Conservation (phyloP, 2,113 vertebrate species). For the Myrmecophaga tridactyla region DNA sequence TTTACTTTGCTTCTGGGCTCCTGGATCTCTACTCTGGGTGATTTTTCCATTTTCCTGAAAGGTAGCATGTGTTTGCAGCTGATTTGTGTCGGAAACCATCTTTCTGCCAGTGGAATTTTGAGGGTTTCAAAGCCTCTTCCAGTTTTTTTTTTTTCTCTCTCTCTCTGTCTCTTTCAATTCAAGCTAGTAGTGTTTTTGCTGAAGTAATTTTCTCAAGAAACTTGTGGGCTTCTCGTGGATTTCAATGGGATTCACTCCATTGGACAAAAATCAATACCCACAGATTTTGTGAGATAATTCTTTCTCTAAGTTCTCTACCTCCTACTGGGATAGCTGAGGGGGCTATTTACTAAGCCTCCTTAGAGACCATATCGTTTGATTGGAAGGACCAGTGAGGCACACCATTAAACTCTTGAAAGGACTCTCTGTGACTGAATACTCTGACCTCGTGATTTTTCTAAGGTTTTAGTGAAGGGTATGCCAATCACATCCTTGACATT, state of each 20-base stretch:
- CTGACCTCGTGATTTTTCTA: not conserved
- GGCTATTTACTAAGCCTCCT: not conserved
- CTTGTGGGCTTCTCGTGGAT: not conserved
- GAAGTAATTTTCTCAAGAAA: not conserved
- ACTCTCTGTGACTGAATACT: not conserved
- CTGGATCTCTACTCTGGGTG: not conserved
- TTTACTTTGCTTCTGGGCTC: not conserved
- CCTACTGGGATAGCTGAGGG: not conserved
- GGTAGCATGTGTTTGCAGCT: not conserved
- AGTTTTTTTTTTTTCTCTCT: not conserved
- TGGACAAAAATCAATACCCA: not conserved
- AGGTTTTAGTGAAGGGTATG: not conserved
- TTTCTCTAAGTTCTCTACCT: not conserved
- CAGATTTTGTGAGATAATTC: not conserved
- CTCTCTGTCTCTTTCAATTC: not conserved
- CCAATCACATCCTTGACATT: not conserved
- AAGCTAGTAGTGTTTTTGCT: not conserved
- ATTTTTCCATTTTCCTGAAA: not conserved
- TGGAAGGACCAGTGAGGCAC: not conserved
- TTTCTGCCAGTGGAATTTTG: not conserved
- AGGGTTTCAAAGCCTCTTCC: accelerated
- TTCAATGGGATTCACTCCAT: not conserved
- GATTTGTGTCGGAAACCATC: not conserved
- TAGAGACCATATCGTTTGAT: not conserved
- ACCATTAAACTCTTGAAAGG: not conserved